Percentiles rank a stretch among this genome's conserved stretches.
Evolutionary conservation across 2,797 vertebrate species (phyloP).

Genomic region (Argya squamiceps): DNA sequence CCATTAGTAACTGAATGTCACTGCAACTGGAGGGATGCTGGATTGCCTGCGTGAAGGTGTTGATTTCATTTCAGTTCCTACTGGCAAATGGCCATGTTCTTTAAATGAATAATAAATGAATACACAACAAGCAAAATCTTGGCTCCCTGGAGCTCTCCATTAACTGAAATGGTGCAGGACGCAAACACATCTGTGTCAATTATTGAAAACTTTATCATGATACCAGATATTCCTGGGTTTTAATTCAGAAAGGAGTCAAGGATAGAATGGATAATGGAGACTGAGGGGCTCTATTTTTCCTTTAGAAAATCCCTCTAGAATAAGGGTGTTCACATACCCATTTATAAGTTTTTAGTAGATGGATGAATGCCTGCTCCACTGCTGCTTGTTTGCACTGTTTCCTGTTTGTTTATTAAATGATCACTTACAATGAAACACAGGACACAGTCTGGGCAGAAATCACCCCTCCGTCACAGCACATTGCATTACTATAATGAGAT

Average conservation of each 20-base stretch:
- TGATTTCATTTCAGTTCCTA: slow-evolving; percentile 56
- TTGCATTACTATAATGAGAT: not conserved
- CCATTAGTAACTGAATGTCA: slow-evolving; percentile 66
- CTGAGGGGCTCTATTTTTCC: not conserved
- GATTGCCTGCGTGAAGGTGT: slow-evolving; percentile 43
- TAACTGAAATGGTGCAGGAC: slow-evolving; percentile 22
- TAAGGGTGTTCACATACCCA: not conserved
- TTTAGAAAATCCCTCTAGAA: not conserved
- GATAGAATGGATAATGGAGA: not conserved
- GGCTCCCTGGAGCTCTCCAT: slow-evolving; percentile 31
- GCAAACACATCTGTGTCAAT: slow-evolving; percentile 2
- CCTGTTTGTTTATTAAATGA: slow-evolving; percentile 4
- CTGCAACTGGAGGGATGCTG: slow-evolving; percentile 20
- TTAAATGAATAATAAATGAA: slow-evolving; percentile 66
- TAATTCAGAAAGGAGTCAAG: not conserved
- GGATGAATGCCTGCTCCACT: not conserved
- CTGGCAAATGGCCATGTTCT: slow-evolving; percentile 58
- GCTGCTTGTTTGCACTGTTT: not conserved
- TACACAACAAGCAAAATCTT: slow-evolving; percentile 50
- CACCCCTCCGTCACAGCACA: not conserved
- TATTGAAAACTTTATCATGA: slow-evolving; percentile 42
- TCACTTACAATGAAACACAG: not conserved
- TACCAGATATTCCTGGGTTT: not conserved
- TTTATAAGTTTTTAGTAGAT: not conserved
- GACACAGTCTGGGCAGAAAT: not conserved